Conservation (phyloP, 2,888 invertebrate species). For the Drosophila melanosoma region DNA sequence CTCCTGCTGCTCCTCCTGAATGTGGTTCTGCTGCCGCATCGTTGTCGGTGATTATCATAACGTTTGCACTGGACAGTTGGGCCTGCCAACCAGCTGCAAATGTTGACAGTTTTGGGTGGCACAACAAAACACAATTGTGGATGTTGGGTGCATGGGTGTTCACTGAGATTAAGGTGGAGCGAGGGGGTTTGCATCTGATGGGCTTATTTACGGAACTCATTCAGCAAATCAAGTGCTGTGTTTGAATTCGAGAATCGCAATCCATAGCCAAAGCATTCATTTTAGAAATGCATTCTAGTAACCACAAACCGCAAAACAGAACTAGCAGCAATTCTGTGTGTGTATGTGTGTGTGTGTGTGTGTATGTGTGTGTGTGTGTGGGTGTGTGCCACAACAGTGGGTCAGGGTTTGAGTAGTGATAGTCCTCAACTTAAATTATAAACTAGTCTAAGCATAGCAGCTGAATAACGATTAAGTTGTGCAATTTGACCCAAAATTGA, state of each 20-base stretch:
- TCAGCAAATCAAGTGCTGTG: slow-evolving; percentile 44
- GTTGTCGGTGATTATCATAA: slow-evolving; percentile 76
- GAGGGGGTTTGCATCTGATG: not conserved
- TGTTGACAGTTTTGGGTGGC: slow-evolving; percentile 67
- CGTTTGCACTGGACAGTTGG: slow-evolving; percentile 48
- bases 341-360: not conserved
- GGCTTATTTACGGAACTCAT: slow-evolving; percentile 28
- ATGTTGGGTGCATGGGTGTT: not conserved
- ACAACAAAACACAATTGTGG: slow-evolving; percentile 71
- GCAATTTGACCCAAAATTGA: not conserved
- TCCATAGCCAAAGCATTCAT: slow-evolving; percentile 42
- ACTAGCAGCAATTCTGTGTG: slow-evolving; percentile 20
- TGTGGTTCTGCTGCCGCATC: slow-evolving; percentile 17
- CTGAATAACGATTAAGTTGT: not conserved
- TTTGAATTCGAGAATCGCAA: slow-evolving; percentile 30
- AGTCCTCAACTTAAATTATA: not conserved
- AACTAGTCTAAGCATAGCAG: not conserved
- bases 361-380: not conserved
- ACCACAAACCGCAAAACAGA: slow-evolving; percentile 57
- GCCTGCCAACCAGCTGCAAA: slow-evolving; percentile 52
- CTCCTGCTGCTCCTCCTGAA: not conserved
- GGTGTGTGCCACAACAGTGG: slow-evolving; percentile 4
- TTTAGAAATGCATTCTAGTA: slow-evolving; percentile 43
- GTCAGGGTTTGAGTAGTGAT: slow-evolving; percentile 5
- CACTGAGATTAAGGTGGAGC: not conserved